Evolutionary conservation across 2,113 vertebrate genomes (phyloP).

Genomic region (Ammodramus savannarum): DNA sequence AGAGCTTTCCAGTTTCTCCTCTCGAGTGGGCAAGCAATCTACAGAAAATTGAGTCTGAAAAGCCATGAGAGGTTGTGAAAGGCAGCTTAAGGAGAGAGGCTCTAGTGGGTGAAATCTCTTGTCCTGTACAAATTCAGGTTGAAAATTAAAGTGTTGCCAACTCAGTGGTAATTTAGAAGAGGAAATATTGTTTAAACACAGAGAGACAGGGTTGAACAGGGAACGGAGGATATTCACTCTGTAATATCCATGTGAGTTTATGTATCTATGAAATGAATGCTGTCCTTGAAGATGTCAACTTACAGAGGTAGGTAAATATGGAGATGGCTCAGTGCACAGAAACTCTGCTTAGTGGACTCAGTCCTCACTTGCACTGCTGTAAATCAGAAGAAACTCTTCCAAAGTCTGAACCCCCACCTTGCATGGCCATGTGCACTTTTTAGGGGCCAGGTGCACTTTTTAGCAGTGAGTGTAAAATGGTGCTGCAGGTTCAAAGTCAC

Average conservation of each 20-base stretch:
- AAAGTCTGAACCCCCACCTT: not conserved
- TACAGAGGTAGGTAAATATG: not conserved
- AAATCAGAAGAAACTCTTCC: not conserved
- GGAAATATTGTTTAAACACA: not conserved
- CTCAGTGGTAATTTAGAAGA: not conserved
- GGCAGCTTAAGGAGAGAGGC: not conserved
- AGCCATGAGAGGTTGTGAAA: constrained; percentile 30
- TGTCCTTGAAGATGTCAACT: not conserved
- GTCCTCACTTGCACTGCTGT: not conserved
- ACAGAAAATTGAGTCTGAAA: constrained; percentile 84
- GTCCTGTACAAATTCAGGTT: not conserved
- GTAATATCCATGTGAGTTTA: not conserved
- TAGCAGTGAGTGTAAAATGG: not conserved
- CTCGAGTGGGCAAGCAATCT: constrained; percentile 83
- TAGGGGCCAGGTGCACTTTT: not conserved
- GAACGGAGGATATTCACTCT: not conserved
- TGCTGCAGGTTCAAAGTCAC: not conserved
- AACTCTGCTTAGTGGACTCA: not conserved
- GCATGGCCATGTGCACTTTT: not conserved
- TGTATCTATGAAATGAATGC: rapidly evolving
- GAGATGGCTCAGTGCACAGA: not conserved
- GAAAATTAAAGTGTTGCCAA: constrained; percentile 2
- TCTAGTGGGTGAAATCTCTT: not conserved
- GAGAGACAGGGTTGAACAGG: not conserved
- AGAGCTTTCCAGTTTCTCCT: constrained; percentile 76